Conservation (phyloP, 1,140 invertebrate genomes). For the Pemphigus obesinymphae region DNA sequence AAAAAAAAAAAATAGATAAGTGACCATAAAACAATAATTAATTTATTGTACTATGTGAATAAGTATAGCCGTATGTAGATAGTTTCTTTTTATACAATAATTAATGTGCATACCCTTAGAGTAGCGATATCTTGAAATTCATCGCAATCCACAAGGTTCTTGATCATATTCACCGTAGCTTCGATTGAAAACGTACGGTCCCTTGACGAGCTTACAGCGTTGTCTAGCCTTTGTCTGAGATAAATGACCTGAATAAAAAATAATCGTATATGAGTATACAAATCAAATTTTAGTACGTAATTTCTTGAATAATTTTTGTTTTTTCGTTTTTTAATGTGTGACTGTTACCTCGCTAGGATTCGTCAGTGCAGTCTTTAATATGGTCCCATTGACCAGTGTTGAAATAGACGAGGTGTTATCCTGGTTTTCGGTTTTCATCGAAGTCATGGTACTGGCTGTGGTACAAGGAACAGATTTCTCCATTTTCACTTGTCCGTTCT, state of each 20-base stretch:
- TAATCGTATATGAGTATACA: neutral
- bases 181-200: constrained; percentile 77
- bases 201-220: constrained; percentile 76
- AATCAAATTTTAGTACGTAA: too few relatives aligned
- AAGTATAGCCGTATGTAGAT: too few relatives aligned
- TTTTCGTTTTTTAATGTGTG: neutral
- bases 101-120: constrained; percentile 54
- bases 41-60: too few relatives aligned
- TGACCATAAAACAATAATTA: neutral
- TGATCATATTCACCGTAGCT: constrained; percentile 76
- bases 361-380: constrained; percentile 87
- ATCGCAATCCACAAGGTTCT: constrained; percentile 87
- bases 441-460: constrained; percentile 29
- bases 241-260: constrained; percentile 65
- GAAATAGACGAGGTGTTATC: constrained; percentile 21
- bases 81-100: too few relatives aligned
- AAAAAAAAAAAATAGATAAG: too few relatives aligned
- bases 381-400: constrained; percentile 75
- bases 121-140: constrained; percentile 93
- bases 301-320: neutral
- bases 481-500: constrained; percentile 55
- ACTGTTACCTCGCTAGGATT: constrained; percentile 77
- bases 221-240: constrained; percentile 78
- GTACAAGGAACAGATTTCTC: constrained; percentile 36
- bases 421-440: constrained; percentile 35